Evolutionary conservation across 2,888 invertebrate genomes (phyloP).

Genomic region (Pachymerium ferrugineum): DNA sequence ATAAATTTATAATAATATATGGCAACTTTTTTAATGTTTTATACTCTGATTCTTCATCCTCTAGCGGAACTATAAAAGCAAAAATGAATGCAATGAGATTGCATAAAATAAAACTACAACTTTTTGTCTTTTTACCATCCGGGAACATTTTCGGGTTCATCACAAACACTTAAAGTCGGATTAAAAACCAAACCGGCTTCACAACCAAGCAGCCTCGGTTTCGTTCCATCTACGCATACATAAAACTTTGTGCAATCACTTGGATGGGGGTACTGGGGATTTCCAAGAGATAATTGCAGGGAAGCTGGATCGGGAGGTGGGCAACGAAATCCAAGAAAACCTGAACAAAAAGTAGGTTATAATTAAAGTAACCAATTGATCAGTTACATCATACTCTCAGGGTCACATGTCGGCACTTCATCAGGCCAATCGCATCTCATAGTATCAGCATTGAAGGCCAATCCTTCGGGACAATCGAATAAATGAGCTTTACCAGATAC

Average conservation of each 20-base stretch:
- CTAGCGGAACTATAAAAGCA: no score
- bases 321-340: slow-evolving; percentile 70
- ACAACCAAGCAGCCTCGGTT: slow-evolving; percentile 78
- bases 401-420: slow-evolving; percentile 70
- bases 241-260: slow-evolving; percentile 88
- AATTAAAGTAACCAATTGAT: not conserved
- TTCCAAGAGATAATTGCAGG: slow-evolving; percentile 30
- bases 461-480: slow-evolving; percentile 69
- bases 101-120: no score
- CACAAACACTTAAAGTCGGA: slow-evolving; percentile 68
- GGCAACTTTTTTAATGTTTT: not conserved
- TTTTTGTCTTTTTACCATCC: slow-evolving; percentile 82
- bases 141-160: slow-evolving; percentile 79
- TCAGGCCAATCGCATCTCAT: slow-evolving; percentile 86
- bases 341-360: slow-evolving; percentile 1
- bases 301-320: slow-evolving; percentile 49
- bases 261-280: slow-evolving; percentile 68
- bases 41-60: no score
- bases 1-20: not conserved
- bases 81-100: no score
- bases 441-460: slow-evolving; percentile 66
- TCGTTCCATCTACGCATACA: slow-evolving; percentile 82
- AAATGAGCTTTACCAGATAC: slow-evolving; percentile 72
- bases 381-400: slow-evolving; percentile 58
- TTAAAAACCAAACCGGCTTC: slow-evolving; percentile 85